Percentiles rank a stretch among this genome's conserved stretches.
These are phyloP conservation scores for Rhabdomys dilectus DNA, from an alignment of 2,113 vertebrate species.

Conservation along the genomic window DNA sequence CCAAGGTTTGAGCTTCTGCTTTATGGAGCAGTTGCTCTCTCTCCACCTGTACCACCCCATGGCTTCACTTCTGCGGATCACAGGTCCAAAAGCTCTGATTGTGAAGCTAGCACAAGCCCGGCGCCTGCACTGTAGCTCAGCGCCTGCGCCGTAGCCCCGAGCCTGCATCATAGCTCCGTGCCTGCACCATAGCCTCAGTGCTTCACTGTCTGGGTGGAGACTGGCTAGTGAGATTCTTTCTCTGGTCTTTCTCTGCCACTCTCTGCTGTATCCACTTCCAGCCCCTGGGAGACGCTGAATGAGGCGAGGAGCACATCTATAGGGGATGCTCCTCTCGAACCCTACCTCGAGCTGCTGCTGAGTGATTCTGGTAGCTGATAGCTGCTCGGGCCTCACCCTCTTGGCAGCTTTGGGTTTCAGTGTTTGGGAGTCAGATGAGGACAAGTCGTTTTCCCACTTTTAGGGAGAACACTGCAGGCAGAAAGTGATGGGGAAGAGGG, in stretches of 20 bases:
- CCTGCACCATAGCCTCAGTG: not conserved
- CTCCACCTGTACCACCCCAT: not conserved
- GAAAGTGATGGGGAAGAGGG: not conserved
- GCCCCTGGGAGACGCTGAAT: not conserved
- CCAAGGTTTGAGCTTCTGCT: not conserved
- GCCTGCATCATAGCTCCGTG: too few species aligned
- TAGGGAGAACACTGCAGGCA: not conserved
- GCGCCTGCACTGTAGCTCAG: too few species aligned
- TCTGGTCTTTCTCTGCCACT: not conserved
- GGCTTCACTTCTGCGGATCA: not conserved
- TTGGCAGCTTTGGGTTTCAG: constrained; percentile 60
- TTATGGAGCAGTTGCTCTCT: not conserved
- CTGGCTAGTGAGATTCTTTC: not conserved
- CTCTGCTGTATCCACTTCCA: not conserved
- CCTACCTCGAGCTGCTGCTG: not conserved
- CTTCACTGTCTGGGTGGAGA: not conserved
- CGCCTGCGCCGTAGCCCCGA: too few species aligned
- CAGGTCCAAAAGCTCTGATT: not conserved
- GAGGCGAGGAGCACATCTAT: not conserved
- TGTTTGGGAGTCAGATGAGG: constrained; percentile 32
- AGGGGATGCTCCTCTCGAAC: not conserved
- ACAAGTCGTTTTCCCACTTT: not conserved
- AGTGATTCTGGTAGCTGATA: constrained; percentile 60
- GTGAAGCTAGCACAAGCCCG: not conserved
- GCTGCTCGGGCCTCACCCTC: constrained; percentile 48